Conservation (phyloP, 1,140 invertebrate species). For the Hermetia illucens region DNA sequence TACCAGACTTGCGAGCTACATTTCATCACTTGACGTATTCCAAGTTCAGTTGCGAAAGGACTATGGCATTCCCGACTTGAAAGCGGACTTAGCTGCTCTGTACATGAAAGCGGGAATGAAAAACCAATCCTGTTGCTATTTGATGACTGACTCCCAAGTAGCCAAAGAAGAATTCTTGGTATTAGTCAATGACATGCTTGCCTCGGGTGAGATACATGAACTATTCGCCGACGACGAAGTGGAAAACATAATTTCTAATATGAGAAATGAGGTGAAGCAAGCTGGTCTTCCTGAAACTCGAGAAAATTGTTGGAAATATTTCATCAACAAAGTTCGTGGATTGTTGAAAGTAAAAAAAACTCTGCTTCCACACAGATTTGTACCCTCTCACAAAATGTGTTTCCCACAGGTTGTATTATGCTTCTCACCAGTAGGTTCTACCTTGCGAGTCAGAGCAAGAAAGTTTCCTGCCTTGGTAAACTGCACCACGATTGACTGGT, state of each 20-base stretch:
- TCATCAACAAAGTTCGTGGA: constrained; percentile 75
- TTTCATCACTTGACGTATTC: constrained; percentile 78
- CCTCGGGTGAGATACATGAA: constrained; percentile 87
- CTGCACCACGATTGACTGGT: constrained; percentile 89
- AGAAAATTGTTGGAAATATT: constrained; percentile 93
- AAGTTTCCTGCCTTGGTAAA: constrained; percentile 93
- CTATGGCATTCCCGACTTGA: constrained; percentile 72
- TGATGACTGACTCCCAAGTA: constrained; percentile 90
- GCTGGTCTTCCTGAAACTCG: constrained; percentile 68
- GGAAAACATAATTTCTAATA: constrained; percentile 69
- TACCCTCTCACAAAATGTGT: constrained; percentile 3
- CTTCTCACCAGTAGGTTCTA: constrained; percentile 83
- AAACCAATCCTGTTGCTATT: constrained; percentile 70
- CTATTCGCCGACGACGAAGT: constrained; percentile 82
- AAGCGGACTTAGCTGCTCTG: constrained; percentile 63
- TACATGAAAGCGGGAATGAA: constrained; percentile 83
- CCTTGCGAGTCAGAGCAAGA: constrained; percentile 65
- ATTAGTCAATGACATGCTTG: constrained; percentile 84
- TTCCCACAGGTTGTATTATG: constrained; percentile 72
- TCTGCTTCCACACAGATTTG: not conserved
- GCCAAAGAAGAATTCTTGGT: constrained; percentile 85
- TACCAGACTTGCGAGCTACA: constrained; percentile 73
- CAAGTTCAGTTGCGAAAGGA: constrained; percentile 83
- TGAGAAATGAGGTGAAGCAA: constrained; percentile 63
- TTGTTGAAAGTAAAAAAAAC: constrained; percentile 40